Base-by-base conservation (phyloP, 1,140 invertebrate genomes). In the Drosophila sechellia region DNA sequence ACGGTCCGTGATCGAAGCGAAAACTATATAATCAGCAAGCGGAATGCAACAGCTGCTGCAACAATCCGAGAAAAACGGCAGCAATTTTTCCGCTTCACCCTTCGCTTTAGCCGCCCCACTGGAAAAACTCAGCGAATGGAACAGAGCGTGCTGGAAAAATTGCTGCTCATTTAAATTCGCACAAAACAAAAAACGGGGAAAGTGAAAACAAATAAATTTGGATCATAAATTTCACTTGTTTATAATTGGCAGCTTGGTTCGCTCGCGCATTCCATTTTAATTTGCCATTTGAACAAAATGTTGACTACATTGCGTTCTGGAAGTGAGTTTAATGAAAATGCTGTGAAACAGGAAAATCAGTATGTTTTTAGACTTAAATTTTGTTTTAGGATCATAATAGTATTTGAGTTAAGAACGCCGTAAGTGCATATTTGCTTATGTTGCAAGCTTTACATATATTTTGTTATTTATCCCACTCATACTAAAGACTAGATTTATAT, bases 21-120 rank as follows among this genome's bases (percentile, higher is more conserved):
- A 79, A 87, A 86, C 83, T 89, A 87, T 87, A 87, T 79, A 86
- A 86, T 86, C 83, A 87, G 79, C 74, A 74, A 57, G 53, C 60
- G 63, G 63, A 77, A 64, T 87, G 83, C 83, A 86, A 87, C 83
- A 86, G 83, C 83, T 86, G 83, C 79, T 87, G 83, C 75, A 79
- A 79, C 70, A 71, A 78, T 86, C 75, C 53, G 73, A 60, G 76
- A 63, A 54, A 76, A 77, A 68, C 76, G 46, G 57, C 39, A 49
- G 22, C 52, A 68, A 40, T 70, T 70, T 27, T 65, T 69, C 59
- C 65, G 31, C 63, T 63, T 77, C 63, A 40, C 42, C 49, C 39
- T 31, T 61, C n/a, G 34, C 22, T 13, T 17, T 11, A 17, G 45
- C 20, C 46, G 35, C 25, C 48, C 39, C 27, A 39, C 10, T 8